phyloP scores from a whole-genome alignment of 2,113 vertebrate species.

The Martes martes region DNA sequence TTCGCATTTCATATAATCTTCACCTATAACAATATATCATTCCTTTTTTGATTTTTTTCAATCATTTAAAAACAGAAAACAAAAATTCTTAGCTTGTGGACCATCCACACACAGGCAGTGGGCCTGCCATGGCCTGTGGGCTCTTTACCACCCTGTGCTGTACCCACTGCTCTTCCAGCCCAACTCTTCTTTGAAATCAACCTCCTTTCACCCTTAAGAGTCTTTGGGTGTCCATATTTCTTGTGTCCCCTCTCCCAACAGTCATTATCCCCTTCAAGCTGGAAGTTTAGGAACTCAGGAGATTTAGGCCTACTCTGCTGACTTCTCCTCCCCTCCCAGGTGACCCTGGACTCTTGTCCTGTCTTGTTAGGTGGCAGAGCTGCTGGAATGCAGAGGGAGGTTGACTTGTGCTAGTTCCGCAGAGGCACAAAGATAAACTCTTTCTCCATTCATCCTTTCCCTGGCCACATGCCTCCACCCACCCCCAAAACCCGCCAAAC shows the following conservation, averaged over 20 bases:
- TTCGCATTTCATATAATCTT: background rate
- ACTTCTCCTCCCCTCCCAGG: background rate
- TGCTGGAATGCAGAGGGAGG: background rate
- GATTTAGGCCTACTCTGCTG: accelerated
- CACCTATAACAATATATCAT: background rate
- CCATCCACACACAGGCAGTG: background rate
- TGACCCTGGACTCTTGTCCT: background rate
- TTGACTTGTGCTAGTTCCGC: background rate
- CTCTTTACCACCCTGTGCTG: accelerated
- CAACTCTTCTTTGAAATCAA: background rate
- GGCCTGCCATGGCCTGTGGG: background rate
- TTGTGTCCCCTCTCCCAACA: background rate
- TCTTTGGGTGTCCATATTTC: background rate
- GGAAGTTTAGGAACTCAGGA: background rate
- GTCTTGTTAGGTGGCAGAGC: background rate
- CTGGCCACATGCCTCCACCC: accelerated
- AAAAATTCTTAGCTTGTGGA: background rate
- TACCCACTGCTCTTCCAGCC: accelerated
- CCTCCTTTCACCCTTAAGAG: background rate
- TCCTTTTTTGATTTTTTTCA: background rate
- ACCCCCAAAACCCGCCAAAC: background rate
- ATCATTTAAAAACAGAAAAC: background rate
- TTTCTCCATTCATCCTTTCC: background rate
- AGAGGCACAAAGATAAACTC: background rate
- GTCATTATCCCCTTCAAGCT: background rate